These are phyloP conservation scores for Centruroides vittatus DNA, from an alignment of 1,140 invertebrate species.

Conservation along the genomic window DNA sequence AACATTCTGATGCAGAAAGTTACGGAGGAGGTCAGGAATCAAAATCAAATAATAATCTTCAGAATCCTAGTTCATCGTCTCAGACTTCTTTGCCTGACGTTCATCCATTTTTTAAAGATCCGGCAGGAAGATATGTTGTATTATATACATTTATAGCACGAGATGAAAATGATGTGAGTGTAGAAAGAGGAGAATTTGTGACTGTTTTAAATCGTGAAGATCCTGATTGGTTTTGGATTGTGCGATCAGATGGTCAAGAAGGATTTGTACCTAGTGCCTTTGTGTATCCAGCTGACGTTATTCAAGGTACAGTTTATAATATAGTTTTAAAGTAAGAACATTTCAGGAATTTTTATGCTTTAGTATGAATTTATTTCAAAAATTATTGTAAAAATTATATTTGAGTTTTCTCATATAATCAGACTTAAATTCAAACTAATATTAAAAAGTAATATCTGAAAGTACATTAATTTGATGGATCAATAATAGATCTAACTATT, in stretches of 20 bases:
- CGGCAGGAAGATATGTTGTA: slow-evolving; percentile 79
- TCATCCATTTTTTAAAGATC: slow-evolving; percentile 81
- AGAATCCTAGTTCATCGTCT: slow-evolving; percentile 10
- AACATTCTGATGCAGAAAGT: slow-evolving; percentile 46
- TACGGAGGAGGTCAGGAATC: slow-evolving; percentile 38
- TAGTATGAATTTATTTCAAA: no score
- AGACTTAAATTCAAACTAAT: no score
- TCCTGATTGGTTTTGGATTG: slow-evolving; percentile 91
- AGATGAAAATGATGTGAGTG: slow-evolving; percentile 87
- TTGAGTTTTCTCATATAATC: no score
- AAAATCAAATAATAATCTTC: slow-evolving; percentile 5
- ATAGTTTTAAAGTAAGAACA: no score
- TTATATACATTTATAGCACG: slow-evolving; percentile 81
- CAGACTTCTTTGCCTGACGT: slow-evolving; percentile 36
- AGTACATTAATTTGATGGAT: no score
- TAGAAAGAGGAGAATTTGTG: slow-evolving; percentile 84
- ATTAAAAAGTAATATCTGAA: no score
- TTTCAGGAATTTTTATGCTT: no score
- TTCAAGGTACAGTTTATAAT: slow-evolving; percentile 41
- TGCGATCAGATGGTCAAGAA: slow-evolving; percentile 78
- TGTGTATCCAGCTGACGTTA: slow-evolving; percentile 72
- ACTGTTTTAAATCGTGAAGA: slow-evolving; percentile 87
- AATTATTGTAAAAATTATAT: no score
- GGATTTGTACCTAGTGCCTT: slow-evolving; percentile 92
- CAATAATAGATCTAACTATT: no score